Evolutionary conservation across 2,797 vertebrate species (phyloP).

Genomic region (Sebastes taczanowskii): DNA sequence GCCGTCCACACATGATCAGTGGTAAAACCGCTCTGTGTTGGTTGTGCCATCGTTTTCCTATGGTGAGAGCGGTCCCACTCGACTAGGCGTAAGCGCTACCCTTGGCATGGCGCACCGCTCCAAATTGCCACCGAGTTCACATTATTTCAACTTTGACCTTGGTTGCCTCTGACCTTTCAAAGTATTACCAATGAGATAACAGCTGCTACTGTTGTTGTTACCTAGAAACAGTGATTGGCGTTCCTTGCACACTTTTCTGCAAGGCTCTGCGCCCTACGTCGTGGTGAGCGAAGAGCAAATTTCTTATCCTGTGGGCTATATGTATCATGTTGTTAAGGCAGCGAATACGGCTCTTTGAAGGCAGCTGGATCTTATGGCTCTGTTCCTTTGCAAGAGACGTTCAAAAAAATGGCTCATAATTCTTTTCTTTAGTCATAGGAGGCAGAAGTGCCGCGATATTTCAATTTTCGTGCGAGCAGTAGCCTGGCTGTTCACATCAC

Average conservation of each 20-base stretch:
- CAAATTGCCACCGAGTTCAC: background rate
- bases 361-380: no score
- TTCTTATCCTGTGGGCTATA: background rate
- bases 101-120: fast-evolving
- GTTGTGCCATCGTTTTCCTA: background rate
- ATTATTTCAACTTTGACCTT: background rate
- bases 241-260: no score
- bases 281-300: background rate
- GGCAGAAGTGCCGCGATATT: no score
- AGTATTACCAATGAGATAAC: background rate
- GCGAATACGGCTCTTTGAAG: background rate
- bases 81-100: background rate
- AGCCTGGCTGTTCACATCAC: background rate
- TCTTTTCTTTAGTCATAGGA: no score
- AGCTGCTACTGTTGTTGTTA: background rate
- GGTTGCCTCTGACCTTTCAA: background rate
- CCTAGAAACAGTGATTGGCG: no score
- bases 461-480: background rate
- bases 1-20: background rate
- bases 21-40: background rate
- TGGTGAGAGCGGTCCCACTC: background rate
- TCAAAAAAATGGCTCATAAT: no score
- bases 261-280: background rate
- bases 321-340: background rate
- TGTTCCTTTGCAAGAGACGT: no score